Evolutionary conservation across 2,888 invertebrate species (phyloP).

Genomic region (Thyatira batis): DNA sequence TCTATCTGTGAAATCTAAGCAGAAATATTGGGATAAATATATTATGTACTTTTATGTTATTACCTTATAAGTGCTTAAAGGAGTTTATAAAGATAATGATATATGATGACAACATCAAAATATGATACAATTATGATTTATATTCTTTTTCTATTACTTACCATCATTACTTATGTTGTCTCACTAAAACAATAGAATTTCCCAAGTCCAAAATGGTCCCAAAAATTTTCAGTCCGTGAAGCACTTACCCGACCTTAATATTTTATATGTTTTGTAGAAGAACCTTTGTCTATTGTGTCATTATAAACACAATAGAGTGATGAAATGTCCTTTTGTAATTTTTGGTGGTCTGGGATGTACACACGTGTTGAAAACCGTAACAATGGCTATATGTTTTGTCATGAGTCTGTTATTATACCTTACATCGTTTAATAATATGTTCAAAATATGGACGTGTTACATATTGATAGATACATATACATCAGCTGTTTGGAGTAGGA

Average conservation of each 20-base stretch:
- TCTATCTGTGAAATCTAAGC: too few species aligned
- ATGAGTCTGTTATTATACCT: neutral
- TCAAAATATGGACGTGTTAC: neutral
- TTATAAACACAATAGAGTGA: slow-evolving; percentile 11
- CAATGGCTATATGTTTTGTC: neutral
- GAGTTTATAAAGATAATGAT: neutral
- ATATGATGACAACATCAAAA: neutral
- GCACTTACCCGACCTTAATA: slow-evolving; percentile 21
- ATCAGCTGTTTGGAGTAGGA: neutral
- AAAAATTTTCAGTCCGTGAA: slow-evolving; percentile 28
- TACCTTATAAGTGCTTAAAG: too few species aligned
- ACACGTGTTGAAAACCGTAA: slow-evolving; percentile 6
- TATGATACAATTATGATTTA: neutral
- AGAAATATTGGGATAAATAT: too few species aligned
- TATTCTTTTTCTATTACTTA: neutral
- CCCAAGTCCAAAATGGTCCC: slow-evolving; percentile 2
- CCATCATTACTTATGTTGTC: neutral
- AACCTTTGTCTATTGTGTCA: slow-evolving; percentile 19
- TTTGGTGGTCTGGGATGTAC: slow-evolving; percentile 10
- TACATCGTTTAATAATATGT: neutral
- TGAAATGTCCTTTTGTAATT: slow-evolving; percentile 16
- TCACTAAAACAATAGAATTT: neutral
- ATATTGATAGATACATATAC: neutral
- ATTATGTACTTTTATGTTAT: too few species aligned
- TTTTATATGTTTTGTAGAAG: slow-evolving; percentile 12